phyloP scores from a whole-genome alignment of 2,888 invertebrate species.

The Heteromurus nitidus region DNA sequence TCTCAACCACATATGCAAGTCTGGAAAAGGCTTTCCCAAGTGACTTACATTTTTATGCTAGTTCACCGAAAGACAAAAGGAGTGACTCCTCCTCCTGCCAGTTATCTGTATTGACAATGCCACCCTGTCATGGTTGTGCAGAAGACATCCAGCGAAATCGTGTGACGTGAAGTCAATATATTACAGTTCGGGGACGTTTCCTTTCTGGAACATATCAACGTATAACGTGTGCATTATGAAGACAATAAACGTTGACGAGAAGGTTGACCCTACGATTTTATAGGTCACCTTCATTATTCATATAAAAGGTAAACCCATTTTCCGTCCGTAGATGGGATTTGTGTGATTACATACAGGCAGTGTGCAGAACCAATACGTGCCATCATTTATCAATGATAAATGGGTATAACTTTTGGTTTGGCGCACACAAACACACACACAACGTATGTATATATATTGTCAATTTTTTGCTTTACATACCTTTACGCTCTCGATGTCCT shows the following conservation, averaged over 20 bases:
- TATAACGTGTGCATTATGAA: not conserved
- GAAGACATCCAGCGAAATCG: too few species aligned
- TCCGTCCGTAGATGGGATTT: too few species aligned
- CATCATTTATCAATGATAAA: too few species aligned
- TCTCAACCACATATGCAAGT: not conserved
- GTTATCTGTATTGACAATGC: not conserved
- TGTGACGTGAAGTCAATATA: slow-evolving; percentile 28
- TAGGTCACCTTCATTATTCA: slow-evolving; percentile 34
- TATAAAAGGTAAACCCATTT: slow-evolving; percentile 2
- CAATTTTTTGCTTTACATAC: not conserved
- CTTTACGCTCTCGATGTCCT: not conserved
- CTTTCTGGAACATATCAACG: slow-evolving; percentile 5
- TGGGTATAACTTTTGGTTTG: too few species aligned
- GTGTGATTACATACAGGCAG: too few species aligned
- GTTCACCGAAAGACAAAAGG: not conserved
- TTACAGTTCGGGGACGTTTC: not conserved
- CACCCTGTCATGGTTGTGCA: not conserved
- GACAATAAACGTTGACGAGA: not conserved
- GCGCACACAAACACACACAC: too few species aligned
- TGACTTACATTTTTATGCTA: not conserved
- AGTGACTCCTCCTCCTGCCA: not conserved
- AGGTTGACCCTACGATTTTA: slow-evolving; percentile 15
- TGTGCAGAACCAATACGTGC: too few species aligned
- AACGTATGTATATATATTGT: too few species aligned
- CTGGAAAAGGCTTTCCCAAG: not conserved